Evolutionary conservation across 2,888 invertebrate genomes (phyloP).

Genomic region (Drosophila atroscutellata): DNA sequence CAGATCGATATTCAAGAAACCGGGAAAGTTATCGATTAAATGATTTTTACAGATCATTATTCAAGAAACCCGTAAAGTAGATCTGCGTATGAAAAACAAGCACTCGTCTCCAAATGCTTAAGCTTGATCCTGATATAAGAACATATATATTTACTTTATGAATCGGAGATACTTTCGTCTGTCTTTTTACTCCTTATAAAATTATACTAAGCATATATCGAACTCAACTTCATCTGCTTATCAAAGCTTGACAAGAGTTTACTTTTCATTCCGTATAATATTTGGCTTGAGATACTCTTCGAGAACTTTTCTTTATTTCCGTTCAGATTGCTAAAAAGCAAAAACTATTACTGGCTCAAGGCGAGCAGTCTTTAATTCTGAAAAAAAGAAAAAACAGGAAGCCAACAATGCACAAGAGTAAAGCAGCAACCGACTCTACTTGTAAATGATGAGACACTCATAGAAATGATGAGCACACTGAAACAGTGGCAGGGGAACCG

Average conservation of each 20-base stretch:
- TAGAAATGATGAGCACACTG: neutral
- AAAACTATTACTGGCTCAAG: slow-evolving; percentile 33
- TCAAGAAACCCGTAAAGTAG: neutral
- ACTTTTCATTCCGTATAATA: neutral
- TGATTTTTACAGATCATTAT: neutral
- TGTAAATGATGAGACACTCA: slow-evolving; percentile 18
- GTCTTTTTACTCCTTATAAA: neutral
- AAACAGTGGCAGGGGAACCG: neutral
- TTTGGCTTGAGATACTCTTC: neutral
- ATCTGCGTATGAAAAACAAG: neutral
- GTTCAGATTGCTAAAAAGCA: neutral
- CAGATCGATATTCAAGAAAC: neutral
- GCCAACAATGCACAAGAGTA: slow-evolving; percentile 39
- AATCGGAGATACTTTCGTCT: neutral
- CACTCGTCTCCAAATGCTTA: neutral
- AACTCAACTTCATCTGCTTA: neutral
- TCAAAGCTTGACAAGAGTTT: neutral
- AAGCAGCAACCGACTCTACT: slow-evolving; percentile 9
- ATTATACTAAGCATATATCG: neutral
- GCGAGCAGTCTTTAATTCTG: slow-evolving; percentile 54
- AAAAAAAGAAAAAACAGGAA: neutral
- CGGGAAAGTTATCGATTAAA: neutral
- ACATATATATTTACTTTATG: neutral
- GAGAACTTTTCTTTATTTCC: neutral
- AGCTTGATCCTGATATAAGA: neutral